Evolutionary conservation across 1,140 invertebrate genomes (phyloP).

Genomic region (Drosophila rufa): DNA sequence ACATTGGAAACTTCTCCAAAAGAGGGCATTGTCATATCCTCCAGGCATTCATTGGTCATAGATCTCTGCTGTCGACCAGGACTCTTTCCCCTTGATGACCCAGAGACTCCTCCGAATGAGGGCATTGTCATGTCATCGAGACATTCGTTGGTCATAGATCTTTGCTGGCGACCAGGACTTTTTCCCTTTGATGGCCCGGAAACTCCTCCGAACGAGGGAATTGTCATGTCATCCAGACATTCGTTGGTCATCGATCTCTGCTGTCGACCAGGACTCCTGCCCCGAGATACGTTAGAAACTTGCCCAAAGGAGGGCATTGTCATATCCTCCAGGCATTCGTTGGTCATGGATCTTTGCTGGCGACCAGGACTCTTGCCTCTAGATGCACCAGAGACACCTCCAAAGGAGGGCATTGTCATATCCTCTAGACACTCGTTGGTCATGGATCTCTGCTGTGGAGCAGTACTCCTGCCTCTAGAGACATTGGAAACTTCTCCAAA

Average conservation of each 20-base stretch:
- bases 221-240: slow-evolving; percentile 13
- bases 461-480: not conserved
- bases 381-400: not conserved
- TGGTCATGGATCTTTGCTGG: not conserved
- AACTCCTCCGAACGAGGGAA: not conserved
- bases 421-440: slow-evolving; percentile 17
- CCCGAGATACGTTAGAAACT: not conserved
- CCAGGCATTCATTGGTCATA: not conserved
- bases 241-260: slow-evolving; percentile 17
- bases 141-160: slow-evolving; percentile 3
- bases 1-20: not conserved
- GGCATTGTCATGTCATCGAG: slow-evolving; percentile 30
- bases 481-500: not conserved
- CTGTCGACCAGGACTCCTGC: not conserved
- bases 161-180: not conserved
- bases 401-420: slow-evolving; percentile 3
- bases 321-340: slow-evolving; percentile 14
- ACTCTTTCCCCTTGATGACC: not conserved
- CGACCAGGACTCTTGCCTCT: not conserved
- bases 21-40: too few relatives aligned
- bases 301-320: slow-evolving; percentile 9
- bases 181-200: not conserved
- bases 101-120: not conserved
- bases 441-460: not conserved
- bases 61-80: not conserved